These are phyloP conservation scores for Eupithecia tripunctaria DNA, from an alignment of 2,888 invertebrate species.

Conservation along the genomic window DNA sequence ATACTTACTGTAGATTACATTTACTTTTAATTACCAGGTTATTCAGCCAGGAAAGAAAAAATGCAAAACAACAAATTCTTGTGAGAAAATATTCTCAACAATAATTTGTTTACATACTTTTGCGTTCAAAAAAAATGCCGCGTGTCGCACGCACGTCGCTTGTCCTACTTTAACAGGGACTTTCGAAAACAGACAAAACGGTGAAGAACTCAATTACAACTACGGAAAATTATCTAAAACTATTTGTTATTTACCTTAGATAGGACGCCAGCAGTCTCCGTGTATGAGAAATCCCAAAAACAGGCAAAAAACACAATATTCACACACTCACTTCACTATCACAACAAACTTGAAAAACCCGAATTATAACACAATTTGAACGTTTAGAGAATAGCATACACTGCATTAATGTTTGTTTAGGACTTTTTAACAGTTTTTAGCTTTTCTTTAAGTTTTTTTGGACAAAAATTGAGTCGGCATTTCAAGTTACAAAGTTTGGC, in stretches of 20 bases:
- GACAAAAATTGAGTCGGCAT: slow-evolving; percentile 36
- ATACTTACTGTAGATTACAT: background rate
- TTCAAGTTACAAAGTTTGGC: slow-evolving; percentile 44
- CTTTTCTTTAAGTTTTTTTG: slow-evolving; percentile 24
- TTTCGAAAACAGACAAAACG: slow-evolving; percentile 12
- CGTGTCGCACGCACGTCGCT: slow-evolving; percentile 45
- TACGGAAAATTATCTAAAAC: slow-evolving; percentile 16
- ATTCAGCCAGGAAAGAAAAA: background rate
- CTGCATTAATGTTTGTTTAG: slow-evolving; percentile 38
- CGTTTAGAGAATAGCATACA: slow-evolving; percentile 34
- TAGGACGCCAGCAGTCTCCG: slow-evolving; percentile 37
- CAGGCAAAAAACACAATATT: slow-evolving; percentile 39
- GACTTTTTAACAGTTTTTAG: slow-evolving; percentile 39
- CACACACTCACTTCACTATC: slow-evolving; percentile 42
- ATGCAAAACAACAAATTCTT: background rate
- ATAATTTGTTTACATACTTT: slow-evolving; percentile 56
- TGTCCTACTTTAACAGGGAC: slow-evolving; percentile 51
- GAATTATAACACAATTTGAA: slow-evolving; percentile 32
- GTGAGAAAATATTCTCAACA: slow-evolving; percentile 26
- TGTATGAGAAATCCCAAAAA: slow-evolving; percentile 44
- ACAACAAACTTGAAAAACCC: slow-evolving; percentile 46
- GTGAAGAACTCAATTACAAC: background rate
- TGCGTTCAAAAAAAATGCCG: slow-evolving; percentile 55
- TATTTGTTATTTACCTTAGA: slow-evolving; percentile 40
- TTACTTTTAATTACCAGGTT: background rate